These are phyloP conservation scores for Agrochola lychnidis DNA, from an alignment of 2,888 invertebrate species.

Conservation along the genomic window DNA sequence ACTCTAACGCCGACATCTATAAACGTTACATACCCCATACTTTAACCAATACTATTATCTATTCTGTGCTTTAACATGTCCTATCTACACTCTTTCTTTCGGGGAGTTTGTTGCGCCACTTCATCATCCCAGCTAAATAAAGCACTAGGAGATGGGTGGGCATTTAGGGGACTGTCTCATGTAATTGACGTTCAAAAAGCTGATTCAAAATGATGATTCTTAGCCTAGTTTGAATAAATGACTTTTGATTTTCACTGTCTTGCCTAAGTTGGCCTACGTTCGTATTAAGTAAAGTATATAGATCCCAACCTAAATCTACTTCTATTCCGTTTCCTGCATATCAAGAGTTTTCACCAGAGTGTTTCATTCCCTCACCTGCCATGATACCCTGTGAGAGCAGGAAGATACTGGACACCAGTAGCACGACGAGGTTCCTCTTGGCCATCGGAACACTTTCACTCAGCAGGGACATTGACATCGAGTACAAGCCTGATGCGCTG, in stretches of 20 bases:
- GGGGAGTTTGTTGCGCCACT: no score
- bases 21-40: background rate
- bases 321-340: background rate
- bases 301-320: background rate
- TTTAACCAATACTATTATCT: background rate
- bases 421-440: conserved; percentile 75
- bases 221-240: no score
- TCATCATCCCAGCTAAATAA: no score
- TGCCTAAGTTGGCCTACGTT: no score
- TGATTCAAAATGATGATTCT: no score
- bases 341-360: background rate
- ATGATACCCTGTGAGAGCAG: conserved; percentile 77
- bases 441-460: conserved; percentile 79
- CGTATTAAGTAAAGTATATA: background rate
- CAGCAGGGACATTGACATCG: conserved; percentile 77
- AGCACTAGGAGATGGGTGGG: no score
- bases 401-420: conserved; percentile 79
- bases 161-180: no score
- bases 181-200: no score
- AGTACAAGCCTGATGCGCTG: conserved; percentile 78
- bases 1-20: background rate
- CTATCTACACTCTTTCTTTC: background rate
- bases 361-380: conserved; percentile 72
- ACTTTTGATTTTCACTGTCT: no score
- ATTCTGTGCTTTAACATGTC: no score